Evolutionary conservation across 2,888 invertebrate genomes (phyloP).

Genomic region (Galerucella calmariensis): DNA sequence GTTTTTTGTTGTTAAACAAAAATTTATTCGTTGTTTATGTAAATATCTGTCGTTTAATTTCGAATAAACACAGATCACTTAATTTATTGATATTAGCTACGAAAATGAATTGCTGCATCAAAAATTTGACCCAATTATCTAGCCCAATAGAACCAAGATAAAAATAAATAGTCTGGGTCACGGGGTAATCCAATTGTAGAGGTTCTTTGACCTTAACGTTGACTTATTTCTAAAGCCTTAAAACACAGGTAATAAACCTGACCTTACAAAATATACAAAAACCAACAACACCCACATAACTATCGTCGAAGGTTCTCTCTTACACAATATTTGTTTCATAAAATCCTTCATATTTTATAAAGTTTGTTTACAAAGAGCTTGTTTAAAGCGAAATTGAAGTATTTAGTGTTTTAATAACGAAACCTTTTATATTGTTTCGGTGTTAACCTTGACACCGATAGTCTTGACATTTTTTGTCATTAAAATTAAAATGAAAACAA

Average conservation of each 20-base stretch:
- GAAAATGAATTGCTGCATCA: too few relatives aligned
- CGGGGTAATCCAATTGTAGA: background rate
- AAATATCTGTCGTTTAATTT: too few relatives aligned
- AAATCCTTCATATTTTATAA: background rate
- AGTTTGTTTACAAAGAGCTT: background rate
- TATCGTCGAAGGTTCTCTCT: background rate
- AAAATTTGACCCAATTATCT: too few relatives aligned
- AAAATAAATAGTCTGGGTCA: background rate
- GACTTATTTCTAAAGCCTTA: background rate
- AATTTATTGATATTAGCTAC: too few relatives aligned
- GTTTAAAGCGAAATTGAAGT: background rate
- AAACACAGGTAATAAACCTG: conserved; percentile 5
- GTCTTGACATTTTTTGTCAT: background rate
- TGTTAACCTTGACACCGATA: background rate
- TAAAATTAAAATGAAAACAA: background rate
- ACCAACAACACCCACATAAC: conserved; percentile 4
- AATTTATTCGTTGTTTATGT: too few relatives aligned
- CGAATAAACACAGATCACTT: too few relatives aligned
- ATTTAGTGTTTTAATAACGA: background rate
- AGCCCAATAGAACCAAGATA: too few relatives aligned
- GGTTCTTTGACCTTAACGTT: background rate
- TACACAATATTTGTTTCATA: conserved; percentile 1
- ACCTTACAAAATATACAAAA: conserved; percentile 6
- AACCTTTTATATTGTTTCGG: background rate
- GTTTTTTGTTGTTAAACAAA: too few relatives aligned